Evolutionary conservation across 2,888 invertebrate species (phyloP).

Genomic region (Schizaphis graminum): DNA sequence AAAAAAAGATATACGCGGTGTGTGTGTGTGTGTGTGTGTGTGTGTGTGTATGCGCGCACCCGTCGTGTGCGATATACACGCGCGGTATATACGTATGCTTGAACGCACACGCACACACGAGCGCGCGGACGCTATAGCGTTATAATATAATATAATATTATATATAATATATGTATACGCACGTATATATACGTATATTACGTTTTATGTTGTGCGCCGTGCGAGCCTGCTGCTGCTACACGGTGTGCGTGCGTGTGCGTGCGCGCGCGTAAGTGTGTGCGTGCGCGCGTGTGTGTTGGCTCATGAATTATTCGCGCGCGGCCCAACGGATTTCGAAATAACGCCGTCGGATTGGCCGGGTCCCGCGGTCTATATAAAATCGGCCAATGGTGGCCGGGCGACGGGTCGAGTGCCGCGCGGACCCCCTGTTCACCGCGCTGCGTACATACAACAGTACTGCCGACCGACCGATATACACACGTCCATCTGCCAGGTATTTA

Average conservation of each 20-base stretch:
- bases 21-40: too few relatives aligned
- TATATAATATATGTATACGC: not conserved
- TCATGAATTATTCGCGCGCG: conserved; percentile 66
- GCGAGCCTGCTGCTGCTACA: conserved; percentile 15
- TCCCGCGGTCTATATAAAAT: conserved; percentile 64
- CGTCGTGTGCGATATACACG: conserved; percentile 14
- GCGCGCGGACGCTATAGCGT: conserved; percentile 15
- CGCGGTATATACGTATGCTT: not conserved
- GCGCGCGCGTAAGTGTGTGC: not conserved
- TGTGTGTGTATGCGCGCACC: conserved; percentile 21
- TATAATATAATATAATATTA: not conserved
- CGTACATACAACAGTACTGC: conserved; percentile 64
- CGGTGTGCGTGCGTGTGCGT: not conserved
- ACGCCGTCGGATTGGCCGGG: conserved; percentile 59
- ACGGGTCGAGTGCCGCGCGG: conserved; percentile 65
- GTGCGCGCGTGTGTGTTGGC: conserved; percentile 46
- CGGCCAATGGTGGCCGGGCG: conserved; percentile 60
- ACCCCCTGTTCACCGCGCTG: conserved; percentile 65
- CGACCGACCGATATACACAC: conserved; percentile 65
- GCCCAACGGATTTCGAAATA: conserved; percentile 66
- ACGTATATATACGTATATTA: conserved; percentile 5
- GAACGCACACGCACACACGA: not conserved
- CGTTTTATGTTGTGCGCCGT: not conserved
- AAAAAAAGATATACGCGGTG: conserved; percentile 3
- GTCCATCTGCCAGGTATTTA: conserved; percentile 65